Conservation (phyloP, 2,888 invertebrate genomes). For the Apantesis nais region DNA sequence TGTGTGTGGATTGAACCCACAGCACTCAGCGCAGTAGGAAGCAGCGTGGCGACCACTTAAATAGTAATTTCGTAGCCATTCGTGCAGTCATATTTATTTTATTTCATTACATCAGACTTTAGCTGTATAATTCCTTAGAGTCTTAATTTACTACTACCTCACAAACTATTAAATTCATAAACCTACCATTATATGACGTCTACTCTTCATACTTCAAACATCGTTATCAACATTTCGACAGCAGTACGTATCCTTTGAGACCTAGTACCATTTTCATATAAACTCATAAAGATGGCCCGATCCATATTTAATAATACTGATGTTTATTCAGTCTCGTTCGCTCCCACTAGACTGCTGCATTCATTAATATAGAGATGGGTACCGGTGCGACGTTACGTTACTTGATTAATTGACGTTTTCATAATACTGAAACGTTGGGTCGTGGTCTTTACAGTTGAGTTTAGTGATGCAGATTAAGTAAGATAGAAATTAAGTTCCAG, state of each 20-base stretch:
- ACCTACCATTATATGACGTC: background rate
- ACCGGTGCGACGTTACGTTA: background rate
- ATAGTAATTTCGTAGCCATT: too few relatives aligned
- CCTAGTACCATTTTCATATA: slow-evolving; percentile 30
- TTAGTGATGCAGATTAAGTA: background rate
- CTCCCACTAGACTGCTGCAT: slow-evolving; percentile 17
- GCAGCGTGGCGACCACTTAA: too few relatives aligned
- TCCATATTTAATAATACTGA: slow-evolving; percentile 47
- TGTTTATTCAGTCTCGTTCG: slow-evolving; percentile 34
- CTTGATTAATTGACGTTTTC: slow-evolving; percentile 7
- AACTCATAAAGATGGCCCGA: slow-evolving; percentile 19
- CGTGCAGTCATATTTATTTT: too few relatives aligned
- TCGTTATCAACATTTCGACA: background rate
- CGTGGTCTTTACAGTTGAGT: background rate
- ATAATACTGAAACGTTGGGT: background rate
- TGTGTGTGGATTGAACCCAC: too few relatives aligned
- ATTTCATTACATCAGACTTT: too few relatives aligned
- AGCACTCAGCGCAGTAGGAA: too few relatives aligned
- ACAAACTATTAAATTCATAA: background rate
- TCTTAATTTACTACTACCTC: background rate
- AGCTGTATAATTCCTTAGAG: background rate
- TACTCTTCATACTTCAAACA: background rate
- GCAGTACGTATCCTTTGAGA: slow-evolving; percentile 3
- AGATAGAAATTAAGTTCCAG: background rate
- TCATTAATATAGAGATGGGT: slow-evolving; percentile 14